A percentile compares a stretch with the other conserved stretches of the same genome.
These are phyloP conservation scores for Oryctolagus cuniculus DNA, from an alignment of 2,113 vertebrate genomes.

Conservation along the genomic window DNA sequence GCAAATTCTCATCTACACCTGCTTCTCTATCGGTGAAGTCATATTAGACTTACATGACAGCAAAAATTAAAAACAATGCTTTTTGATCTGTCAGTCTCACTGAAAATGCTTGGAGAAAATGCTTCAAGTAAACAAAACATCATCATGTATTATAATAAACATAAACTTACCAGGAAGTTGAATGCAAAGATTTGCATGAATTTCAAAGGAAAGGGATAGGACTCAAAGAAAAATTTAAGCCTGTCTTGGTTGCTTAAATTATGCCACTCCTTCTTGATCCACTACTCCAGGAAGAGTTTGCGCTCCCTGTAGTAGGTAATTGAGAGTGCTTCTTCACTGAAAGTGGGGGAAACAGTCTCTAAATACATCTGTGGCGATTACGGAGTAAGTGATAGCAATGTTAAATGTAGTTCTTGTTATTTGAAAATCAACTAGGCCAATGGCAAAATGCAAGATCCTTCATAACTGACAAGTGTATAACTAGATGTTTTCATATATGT, in stretches of 20 bases:
- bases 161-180: neutral
- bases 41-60: neutral
- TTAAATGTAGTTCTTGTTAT: neutral
- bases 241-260: neutral
- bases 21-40: neutral
- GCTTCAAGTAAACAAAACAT: slow-evolving; percentile 29
- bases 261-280: neutral
- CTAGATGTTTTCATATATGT: slow-evolving; percentile 11
- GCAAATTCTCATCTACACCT: neutral
- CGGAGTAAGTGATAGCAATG: neutral
- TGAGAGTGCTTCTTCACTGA: neutral
- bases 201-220: slow-evolving; percentile 32
- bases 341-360: neutral
- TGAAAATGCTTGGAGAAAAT: slow-evolving; percentile 37
- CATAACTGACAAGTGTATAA: neutral
- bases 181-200: slow-evolving; percentile 12
- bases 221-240: neutral
- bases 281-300: neutral
- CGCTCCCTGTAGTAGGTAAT: neutral
- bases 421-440: slow-evolving; percentile 34
- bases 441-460: slow-evolving; percentile 23
- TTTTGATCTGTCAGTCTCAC: neutral
- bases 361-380: neutral
- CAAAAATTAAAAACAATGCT: neutral
- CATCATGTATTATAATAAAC: neutral